Conservation (phyloP, 1,140 invertebrate species). For the Solenopsis fugax region DNA sequence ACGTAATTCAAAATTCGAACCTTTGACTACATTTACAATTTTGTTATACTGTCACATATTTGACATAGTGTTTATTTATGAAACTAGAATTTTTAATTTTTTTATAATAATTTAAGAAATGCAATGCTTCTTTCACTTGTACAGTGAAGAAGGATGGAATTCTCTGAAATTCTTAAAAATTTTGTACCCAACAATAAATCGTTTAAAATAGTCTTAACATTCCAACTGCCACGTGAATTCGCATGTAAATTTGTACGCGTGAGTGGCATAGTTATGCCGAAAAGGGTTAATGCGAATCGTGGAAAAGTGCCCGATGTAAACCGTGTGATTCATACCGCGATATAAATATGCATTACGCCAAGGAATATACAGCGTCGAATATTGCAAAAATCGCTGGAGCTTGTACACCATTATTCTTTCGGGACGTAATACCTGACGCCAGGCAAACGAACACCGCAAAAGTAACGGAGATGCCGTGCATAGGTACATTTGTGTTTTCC, state of each 20-base stretch:
- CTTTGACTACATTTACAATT: background rate
- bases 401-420: constrained; percentile 71
- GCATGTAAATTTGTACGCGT: constrained; percentile 14
- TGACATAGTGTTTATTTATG: background rate
- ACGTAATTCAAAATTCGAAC: background rate
- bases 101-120: background rate
- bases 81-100: background rate
- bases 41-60: background rate
- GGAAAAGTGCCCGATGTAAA: constrained; percentile 43
- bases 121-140: background rate
- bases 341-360: constrained; percentile 62
- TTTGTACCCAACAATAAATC: background rate
- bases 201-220: constrained; percentile 9
- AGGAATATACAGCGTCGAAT: constrained; percentile 60
- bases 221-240: background rate
- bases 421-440: constrained; percentile 34
- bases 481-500: constrained; percentile 37
- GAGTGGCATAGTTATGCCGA: constrained; percentile 18
- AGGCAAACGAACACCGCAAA: constrained; percentile 36
- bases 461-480: constrained; percentile 14
- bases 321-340: constrained; percentile 44
- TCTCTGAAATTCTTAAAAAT: background rate
- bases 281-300: constrained; percentile 33
- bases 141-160: background rate
- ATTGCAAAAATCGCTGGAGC: constrained; percentile 58